These are phyloP conservation scores for Agrotis puta DNA, from an alignment of 2,888 invertebrate species.

Conservation along the genomic window DNA sequence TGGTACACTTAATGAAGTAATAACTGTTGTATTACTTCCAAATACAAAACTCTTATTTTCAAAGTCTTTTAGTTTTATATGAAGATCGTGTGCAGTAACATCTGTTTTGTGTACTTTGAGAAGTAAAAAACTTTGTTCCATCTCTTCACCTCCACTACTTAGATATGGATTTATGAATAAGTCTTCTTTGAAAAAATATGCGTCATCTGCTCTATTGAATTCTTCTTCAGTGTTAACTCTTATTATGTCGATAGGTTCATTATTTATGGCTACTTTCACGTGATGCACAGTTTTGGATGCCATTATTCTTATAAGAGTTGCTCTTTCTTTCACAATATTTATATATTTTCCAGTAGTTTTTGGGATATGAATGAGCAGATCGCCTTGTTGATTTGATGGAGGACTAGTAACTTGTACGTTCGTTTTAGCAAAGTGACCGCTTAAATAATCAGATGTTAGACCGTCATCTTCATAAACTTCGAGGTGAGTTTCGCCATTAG, in stretches of 20 bases:
- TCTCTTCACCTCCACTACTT: conserved; percentile 58
- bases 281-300: conserved; percentile 70
- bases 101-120: conserved; percentile 80
- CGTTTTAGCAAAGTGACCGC: conserved; percentile 76
- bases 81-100: conserved; percentile 76
- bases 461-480: conserved; percentile 87
- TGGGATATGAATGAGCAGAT: conserved; percentile 76
- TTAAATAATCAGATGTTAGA: conserved; percentile 77
- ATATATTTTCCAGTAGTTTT: conserved; percentile 80
- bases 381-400: conserved; percentile 70
- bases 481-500: conserved; percentile 76
- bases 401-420: conserved; percentile 75
- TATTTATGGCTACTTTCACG: conserved; percentile 79
- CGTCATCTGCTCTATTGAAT: conserved; percentile 75
- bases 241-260: conserved; percentile 69
- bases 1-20: conserved; percentile 69
- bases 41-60: conserved; percentile 71
- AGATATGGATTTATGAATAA: conserved; percentile 81
- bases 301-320: conserved; percentile 81
- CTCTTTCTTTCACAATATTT: conserved; percentile 77
- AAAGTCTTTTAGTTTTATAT: conserved; percentile 79
- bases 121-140: conserved; percentile 77
- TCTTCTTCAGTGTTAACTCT: conserved; percentile 75
- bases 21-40: conserved; percentile 67
- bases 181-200: conserved; percentile 77